Conservation (phyloP, 2,888 invertebrate species). For the Lycaena phlaeas region DNA sequence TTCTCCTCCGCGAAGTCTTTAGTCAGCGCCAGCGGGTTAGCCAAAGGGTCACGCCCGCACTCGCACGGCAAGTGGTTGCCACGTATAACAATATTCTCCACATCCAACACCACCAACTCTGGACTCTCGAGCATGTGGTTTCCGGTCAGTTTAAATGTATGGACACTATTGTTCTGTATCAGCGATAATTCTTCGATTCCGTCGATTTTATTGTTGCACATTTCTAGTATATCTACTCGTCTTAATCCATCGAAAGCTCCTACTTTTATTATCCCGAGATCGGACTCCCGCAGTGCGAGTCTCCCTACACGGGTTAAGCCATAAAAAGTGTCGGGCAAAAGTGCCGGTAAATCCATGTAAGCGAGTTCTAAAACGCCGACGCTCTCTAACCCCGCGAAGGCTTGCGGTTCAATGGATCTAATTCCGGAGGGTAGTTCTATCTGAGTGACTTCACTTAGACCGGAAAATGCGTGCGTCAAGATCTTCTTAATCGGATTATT, state of each 20-base stretch:
- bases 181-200: slow-evolving; percentile 83
- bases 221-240: slow-evolving; percentile 80
- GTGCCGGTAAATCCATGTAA: slow-evolving; percentile 85
- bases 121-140: slow-evolving; percentile 89
- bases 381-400: slow-evolving; percentile 86
- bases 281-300: slow-evolving; percentile 86
- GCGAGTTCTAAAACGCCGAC: slow-evolving; percentile 87
- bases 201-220: slow-evolving; percentile 90
- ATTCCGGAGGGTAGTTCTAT: slow-evolving; percentile 89
- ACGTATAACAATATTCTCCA: slow-evolving; percentile 79
- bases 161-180: slow-evolving; percentile 79
- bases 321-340: slow-evolving; percentile 81
- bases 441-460: slow-evolving; percentile 86
- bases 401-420: slow-evolving; percentile 80
- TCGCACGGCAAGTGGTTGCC: slow-evolving; percentile 91
- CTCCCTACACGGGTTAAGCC: slow-evolving; percentile 83
- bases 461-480: slow-evolving; percentile 87
- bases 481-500: slow-evolving; percentile 89
- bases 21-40: slow-evolving; percentile 80
- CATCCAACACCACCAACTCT: slow-evolving; percentile 79
- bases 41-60: slow-evolving; percentile 85
- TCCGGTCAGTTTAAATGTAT: slow-evolving; percentile 81
- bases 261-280: slow-evolving; percentile 81
- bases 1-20: slow-evolving; percentile 81
- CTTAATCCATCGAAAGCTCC: slow-evolving; percentile 85